A percentile compares a stretch with the other conserved stretches of the same genome.
Evolutionary conservation across 1,140 invertebrate genomes (phyloP).

Genomic region (Hesperophylax magnus): DNA sequence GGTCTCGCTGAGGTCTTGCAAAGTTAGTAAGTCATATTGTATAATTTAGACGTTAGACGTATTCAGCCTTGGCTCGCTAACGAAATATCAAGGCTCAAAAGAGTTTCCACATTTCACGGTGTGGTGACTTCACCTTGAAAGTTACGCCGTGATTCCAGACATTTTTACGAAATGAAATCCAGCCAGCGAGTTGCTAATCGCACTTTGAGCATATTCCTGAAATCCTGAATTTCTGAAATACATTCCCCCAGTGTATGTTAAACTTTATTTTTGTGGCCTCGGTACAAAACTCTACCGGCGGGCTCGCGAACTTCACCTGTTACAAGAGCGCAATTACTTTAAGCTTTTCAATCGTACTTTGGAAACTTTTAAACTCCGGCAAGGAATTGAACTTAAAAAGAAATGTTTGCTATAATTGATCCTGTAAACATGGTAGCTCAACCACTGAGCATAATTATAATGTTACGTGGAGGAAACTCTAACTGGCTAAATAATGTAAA

Average conservation of each 20-base stretch:
- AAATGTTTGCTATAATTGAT: background rate
- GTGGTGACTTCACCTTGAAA: constrained; percentile 41
- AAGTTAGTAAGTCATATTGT: no score
- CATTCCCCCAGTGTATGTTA: constrained; percentile 29
- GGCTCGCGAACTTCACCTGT: constrained; percentile 35
- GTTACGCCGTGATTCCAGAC: constrained; percentile 34
- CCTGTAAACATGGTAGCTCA: no score
- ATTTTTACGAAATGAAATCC: constrained; percentile 48
- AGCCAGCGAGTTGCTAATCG: constrained; percentile 39
- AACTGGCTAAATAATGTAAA: no score
- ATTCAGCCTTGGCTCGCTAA: no score
- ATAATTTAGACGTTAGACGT: no score
- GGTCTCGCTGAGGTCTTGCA: no score
- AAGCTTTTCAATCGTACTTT: constrained; percentile 41
- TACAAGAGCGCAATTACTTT: constrained; percentile 31
- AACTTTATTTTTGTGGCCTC: constrained; percentile 39
- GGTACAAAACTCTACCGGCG: constrained; percentile 24
- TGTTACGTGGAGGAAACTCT: no score
- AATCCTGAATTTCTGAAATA: constrained; percentile 4
- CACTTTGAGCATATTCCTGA: constrained; percentile 28
- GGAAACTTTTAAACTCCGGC: constrained; percentile 8
- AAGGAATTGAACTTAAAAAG: constrained; percentile 8
- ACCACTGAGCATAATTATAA: no score
- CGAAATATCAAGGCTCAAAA: background rate
- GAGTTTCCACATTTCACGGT: constrained; percentile 41